Conservation (phyloP, 2,888 invertebrate genomes). For the Alloplasta piceator region DNA sequence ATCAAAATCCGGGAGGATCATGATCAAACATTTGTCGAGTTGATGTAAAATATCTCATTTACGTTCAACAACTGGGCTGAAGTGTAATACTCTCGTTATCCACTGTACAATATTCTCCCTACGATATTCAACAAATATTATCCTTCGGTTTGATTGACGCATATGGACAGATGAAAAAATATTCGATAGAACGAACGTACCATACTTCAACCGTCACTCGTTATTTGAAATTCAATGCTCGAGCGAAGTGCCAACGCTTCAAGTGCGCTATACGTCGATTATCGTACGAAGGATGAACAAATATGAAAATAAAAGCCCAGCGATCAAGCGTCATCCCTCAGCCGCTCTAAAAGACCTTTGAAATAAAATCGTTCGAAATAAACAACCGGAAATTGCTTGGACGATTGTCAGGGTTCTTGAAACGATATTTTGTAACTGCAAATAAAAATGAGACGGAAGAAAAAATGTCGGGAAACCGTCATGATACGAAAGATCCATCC, state of each 20-base stretch:
- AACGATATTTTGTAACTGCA: neutral
- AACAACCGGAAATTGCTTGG: too few relatives aligned
- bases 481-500: neutral
- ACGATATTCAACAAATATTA: slow-evolving; percentile 24
- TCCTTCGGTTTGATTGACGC: slow-evolving; percentile 33
- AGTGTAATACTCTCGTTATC: neutral
- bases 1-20: too few relatives aligned
- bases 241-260: slow-evolving; percentile 7
- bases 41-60: too few relatives aligned
- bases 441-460: neutral
- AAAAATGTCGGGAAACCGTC: neutral
- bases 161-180: slow-evolving; percentile 21
- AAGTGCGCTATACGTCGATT: slow-evolving; percentile 32
- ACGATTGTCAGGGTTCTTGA: neutral
- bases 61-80: too few relatives aligned
- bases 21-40: too few relatives aligned
- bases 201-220: slow-evolving; percentile 23
- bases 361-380: too few relatives aligned
- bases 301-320: slow-evolving; percentile 12
- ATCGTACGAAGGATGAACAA: slow-evolving; percentile 15
- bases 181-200: neutral
- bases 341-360: too few relatives aligned
- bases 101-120: neutral
- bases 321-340: neutral
- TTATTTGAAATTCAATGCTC: slow-evolving; percentile 36